phyloP scores from a whole-genome alignment of 92 coral and sea anemone genomes.

The Metridium senile region DNA sequence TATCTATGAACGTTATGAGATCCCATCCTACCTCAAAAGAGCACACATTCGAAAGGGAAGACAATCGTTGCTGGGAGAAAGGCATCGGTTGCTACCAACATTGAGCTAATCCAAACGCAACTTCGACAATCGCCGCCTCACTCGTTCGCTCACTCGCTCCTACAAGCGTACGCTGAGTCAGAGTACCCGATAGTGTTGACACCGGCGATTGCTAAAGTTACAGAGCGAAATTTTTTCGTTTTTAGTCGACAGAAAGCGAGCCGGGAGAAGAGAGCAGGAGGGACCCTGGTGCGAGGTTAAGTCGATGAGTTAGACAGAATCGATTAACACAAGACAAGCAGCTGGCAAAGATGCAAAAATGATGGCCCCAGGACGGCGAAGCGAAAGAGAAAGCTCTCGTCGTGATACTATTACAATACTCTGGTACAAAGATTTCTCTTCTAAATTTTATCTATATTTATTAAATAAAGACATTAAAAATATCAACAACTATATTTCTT shows the following conservation, averaged over 20 bases:
- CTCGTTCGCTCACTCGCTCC: neutral
- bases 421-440: too few species aligned
- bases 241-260: neutral
- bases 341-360: conserved; percentile 9
- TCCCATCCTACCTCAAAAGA: conserved; percentile 23
- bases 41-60: conserved; percentile 17
- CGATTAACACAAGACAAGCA: conserved; percentile 62
- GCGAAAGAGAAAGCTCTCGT: too few species aligned
- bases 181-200: neutral
- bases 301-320: conserved; percentile 51
- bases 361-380: too few species aligned
- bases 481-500: too few species aligned
- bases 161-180: neutral
- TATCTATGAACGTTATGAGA: too few species aligned
- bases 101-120: neutral
- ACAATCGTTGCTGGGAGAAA: neutral
- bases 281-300: conserved; percentile 18
- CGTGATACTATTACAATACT: too few species aligned
- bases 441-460: too few species aligned
- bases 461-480: too few species aligned
- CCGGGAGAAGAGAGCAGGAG: neutral
- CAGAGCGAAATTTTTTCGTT: neutral
- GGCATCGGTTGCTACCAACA: conserved; percentile 11
- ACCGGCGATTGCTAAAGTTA: neutral
- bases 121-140: neutral